Percentiles rank a stretch among this genome's conserved stretches.
Conservation (phyloP, 2,888 invertebrate genomes). For the Polymixis flavicincta region DNA sequence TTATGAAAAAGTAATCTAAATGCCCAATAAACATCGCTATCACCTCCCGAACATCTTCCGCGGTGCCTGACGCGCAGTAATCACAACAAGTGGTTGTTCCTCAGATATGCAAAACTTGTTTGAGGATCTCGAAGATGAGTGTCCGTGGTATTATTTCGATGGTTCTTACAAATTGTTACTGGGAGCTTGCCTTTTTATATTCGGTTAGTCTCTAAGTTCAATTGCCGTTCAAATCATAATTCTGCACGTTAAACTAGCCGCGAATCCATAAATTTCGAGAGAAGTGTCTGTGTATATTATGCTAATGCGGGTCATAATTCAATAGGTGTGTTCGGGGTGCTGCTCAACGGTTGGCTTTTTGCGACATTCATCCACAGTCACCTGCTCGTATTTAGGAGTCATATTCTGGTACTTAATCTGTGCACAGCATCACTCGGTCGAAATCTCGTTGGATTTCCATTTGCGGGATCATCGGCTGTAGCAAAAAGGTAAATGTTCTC, state of each 20-base stretch:
- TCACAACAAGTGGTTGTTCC: constrained; percentile 65
- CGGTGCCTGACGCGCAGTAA: constrained; percentile 78
- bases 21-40: constrained; percentile 71
- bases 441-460: constrained; percentile 89
- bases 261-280: constrained; percentile 34
- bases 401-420: constrained; percentile 89
- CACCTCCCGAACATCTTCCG: constrained; percentile 65
- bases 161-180: constrained; percentile 89
- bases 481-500: constrained; percentile 83
- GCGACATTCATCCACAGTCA: constrained; percentile 90
- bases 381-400: constrained; percentile 88
- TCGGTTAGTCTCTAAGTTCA: constrained; percentile 81
- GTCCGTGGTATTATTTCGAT: constrained; percentile 90
- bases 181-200: constrained; percentile 88
- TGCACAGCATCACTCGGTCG: constrained; percentile 89
- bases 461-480: constrained; percentile 89
- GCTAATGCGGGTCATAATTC: constrained; percentile 61
- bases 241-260: constrained; percentile 11
- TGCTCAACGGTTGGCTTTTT: constrained; percentile 90
- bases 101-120: constrained; percentile 80
- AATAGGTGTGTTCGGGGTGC: constrained; percentile 89
- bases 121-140: constrained; percentile 86
- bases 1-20: constrained; percentile 73
- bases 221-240: constrained; percentile 12
- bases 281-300: constrained; percentile 36